phyloP scores from a whole-genome alignment of 1,140 invertebrate genomes.

The Drosophila bipectinata region DNA sequence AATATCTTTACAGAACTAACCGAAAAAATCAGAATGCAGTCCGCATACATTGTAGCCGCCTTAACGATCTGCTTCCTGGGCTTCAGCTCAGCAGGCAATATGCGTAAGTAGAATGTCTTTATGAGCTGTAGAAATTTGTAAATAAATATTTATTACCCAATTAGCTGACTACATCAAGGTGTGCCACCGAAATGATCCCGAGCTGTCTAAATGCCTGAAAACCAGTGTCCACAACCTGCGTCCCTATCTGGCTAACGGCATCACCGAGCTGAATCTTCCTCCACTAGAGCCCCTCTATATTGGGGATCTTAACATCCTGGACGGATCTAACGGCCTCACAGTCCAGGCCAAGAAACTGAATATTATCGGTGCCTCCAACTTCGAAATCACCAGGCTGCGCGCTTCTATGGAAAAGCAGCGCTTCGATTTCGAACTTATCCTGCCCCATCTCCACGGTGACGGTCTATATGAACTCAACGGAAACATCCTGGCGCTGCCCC shows the following conservation, averaged over 20 bases:
- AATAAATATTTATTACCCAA: background rate
- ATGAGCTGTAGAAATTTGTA: background rate
- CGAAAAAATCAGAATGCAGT: conserved; percentile 44
- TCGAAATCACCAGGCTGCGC: conserved; percentile 85
- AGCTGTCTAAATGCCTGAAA: conserved; percentile 85
- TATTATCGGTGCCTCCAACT: conserved; percentile 87
- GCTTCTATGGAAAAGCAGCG: conserved; percentile 84
- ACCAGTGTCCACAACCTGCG: conserved; percentile 85
- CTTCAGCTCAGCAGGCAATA: conserved; percentile 30
- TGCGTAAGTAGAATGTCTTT: conserved; percentile 51
- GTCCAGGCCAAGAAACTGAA: conserved; percentile 85
- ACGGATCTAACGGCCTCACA: conserved; percentile 85
- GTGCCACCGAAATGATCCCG: conserved; percentile 86
- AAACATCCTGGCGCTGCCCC: conserved; percentile 86
- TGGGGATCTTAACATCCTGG: conserved; percentile 85
- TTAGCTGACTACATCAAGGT: conserved; percentile 87
- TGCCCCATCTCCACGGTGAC: conserved; percentile 86
- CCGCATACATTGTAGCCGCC: conserved; percentile 32
- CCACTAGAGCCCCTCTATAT: conserved; percentile 87
- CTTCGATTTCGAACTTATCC: conserved; percentile 85
- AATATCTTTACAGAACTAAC: conserved; percentile 6
- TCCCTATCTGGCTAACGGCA: conserved; percentile 84
- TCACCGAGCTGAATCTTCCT: conserved; percentile 87
- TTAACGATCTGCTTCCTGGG: conserved; percentile 47
- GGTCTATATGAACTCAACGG: conserved; percentile 87